A percentile compares a stretch with the other conserved stretches of the same genome.
These are phyloP conservation scores for Halcyon malimbica DNA, from an alignment of 2,113 vertebrate genomes.

Conservation along the genomic window DNA sequence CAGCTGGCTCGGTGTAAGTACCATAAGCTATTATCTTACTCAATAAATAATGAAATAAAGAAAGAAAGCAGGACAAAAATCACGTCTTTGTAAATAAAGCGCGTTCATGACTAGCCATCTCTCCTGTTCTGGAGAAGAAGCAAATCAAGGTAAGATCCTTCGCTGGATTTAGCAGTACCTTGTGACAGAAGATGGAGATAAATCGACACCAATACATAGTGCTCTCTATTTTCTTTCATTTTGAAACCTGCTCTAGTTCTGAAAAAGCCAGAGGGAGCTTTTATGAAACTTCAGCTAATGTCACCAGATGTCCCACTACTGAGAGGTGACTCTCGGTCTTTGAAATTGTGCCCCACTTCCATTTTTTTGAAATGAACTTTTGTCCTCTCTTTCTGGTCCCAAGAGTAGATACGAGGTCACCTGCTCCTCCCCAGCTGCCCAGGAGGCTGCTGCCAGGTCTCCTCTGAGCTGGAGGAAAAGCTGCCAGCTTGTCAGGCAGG, in stretches of 20 bases:
- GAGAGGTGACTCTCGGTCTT: conserved; percentile 53
- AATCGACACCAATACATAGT: background rate
- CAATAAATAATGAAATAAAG: conserved; percentile 83
- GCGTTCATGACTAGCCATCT: background rate
- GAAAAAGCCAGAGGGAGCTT: conserved; percentile 49
- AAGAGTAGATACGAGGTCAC: background rate
- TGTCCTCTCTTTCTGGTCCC: conserved; percentile 1
- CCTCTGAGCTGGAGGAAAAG: background rate
- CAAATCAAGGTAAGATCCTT: background rate
- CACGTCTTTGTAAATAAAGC: conserved; percentile 14
- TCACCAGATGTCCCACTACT: conserved; percentile 65
- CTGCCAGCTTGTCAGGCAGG: background rate
- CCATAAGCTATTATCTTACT: conserved; percentile 81
- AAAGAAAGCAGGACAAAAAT: conserved; percentile 49
- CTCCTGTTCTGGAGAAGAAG: background rate
- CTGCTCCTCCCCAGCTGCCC: background rate
- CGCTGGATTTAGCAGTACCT: background rate
- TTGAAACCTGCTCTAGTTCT: conserved; percentile 30
- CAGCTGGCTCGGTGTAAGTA: conserved; percentile 81
- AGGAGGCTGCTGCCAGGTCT: background rate
- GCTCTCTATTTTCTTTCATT: background rate
- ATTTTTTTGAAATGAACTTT: background rate
- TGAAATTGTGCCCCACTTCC: conserved; percentile 39
- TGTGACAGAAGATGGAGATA: background rate
- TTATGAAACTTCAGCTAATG: conserved; percentile 48